Conservation (phyloP, 1,140 invertebrate species). For the Drosophila nasuta region DNA sequence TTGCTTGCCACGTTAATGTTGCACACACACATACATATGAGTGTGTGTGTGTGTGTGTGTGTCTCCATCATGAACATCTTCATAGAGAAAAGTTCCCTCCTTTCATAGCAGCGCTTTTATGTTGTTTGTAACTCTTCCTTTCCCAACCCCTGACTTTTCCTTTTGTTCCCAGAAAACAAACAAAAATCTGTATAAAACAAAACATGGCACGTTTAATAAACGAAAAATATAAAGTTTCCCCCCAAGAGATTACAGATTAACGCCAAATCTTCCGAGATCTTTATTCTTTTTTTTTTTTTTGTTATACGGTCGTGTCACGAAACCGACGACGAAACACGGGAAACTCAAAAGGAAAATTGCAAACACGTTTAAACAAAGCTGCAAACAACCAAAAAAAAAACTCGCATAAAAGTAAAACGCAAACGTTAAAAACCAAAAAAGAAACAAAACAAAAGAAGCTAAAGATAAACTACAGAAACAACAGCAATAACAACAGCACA, state of each 20-base stretch:
- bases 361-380: constrained; percentile 33
- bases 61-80: background rate
- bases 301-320: constrained; percentile 1
- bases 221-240: constrained; percentile 32
- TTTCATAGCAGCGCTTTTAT: constrained; percentile 5
- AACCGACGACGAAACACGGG: constrained; percentile 1
- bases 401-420: constrained; percentile 38
- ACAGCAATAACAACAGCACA: constrained; percentile 33
- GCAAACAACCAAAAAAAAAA: constrained; percentile 21
- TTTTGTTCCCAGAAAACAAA: constrained; percentile 27
- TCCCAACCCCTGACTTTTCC: background rate
- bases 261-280: constrained; percentile 13
- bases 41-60: background rate
- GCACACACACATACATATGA: background rate
- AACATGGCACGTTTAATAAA: constrained; percentile 73
- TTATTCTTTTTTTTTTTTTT: background rate
- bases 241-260: background rate
- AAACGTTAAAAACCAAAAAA: constrained; percentile 18
- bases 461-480: constrained; percentile 25
- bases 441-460: constrained; percentile 15
- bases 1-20: constrained; percentile 32
- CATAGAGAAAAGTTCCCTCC: background rate
- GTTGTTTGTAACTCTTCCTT: background rate
- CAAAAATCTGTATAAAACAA: constrained; percentile 36
- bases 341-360: constrained; percentile 14